Evolutionary conservation across 2,113 vertebrate genomes (phyloP).

Genomic region (Pipa parva): DNA sequence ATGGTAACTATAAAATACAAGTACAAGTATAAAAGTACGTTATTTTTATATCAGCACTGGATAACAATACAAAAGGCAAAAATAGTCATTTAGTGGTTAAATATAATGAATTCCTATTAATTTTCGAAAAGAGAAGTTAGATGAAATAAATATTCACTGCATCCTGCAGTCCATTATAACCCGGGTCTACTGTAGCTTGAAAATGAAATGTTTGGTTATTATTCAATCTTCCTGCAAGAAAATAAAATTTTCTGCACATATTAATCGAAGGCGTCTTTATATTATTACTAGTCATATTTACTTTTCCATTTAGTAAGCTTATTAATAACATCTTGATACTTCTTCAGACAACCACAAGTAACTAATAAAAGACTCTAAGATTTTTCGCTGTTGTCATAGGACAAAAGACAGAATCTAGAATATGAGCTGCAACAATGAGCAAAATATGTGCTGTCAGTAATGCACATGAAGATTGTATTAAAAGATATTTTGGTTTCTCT

Average conservation of each 20-base stretch:
- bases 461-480: constrained; percentile 36
- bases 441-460: constrained; percentile 30
- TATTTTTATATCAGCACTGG: background rate
- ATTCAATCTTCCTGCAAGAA: constrained; percentile 24
- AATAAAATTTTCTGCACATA: constrained; percentile 16
- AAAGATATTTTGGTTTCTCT: constrained; percentile 31
- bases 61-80: background rate
- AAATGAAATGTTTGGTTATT: constrained; percentile 26
- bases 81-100: background rate
- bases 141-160: constrained; percentile 15
- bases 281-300: constrained; percentile 37
- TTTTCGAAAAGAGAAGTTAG: background rate
- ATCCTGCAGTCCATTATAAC: constrained; percentile 9
- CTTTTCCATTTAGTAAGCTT: constrained; percentile 29
- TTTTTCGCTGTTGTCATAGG: constrained; percentile 8
- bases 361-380: constrained; percentile 17
- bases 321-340: constrained; percentile 29
- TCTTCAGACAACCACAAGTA: constrained; percentile 6
- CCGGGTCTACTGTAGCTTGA: constrained; percentile 5
- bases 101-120: background rate
- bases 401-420: constrained; percentile 22
- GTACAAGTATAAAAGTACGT: too few species aligned
- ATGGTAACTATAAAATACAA: too few species aligned
- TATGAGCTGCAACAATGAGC: constrained; percentile 32
- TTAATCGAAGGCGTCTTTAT: constrained; percentile 30